A percentile compares a stretch with the other conserved stretches of the same genome.
Evolutionary conservation across 2,113 vertebrate genomes (phyloP).

Genomic region (Neotoma lepida): DNA sequence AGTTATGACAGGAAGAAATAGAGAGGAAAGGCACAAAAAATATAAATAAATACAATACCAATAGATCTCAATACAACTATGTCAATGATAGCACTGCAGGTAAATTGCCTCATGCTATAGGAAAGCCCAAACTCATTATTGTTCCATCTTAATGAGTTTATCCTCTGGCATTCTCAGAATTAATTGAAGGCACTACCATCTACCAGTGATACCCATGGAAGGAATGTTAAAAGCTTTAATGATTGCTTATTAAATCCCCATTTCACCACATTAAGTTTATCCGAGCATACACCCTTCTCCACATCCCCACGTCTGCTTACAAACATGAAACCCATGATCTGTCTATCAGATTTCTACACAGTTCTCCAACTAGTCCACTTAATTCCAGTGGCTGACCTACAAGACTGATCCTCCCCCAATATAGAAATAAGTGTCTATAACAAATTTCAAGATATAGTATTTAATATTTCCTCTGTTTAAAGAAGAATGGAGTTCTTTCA

Average conservation of each 20-base stretch:
- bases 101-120: not conserved
- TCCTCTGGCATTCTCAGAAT: not conserved
- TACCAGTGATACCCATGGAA: not conserved
- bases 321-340: not conserved
- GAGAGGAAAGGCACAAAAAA: not conserved
- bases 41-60: not conserved
- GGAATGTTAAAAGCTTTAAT: not conserved
- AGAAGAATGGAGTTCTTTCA: not conserved
- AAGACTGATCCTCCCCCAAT: not conserved
- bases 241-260: not conserved
- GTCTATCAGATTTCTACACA: not conserved
- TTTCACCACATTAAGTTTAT: not conserved
- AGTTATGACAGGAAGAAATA: not conserved
- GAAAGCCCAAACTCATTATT: not conserved
- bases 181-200: not conserved
- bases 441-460: not conserved
- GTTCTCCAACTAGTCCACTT: not conserved
- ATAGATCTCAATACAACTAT: not conserved
- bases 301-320: not conserved
- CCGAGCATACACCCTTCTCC: not conserved
- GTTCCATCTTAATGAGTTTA: not conserved
- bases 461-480: not conserved
- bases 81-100: not conserved
- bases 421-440: constrained; percentile 3
- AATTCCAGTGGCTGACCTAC: not conserved